phyloP scores from a whole-genome alignment of 1,140 invertebrate species.

The Cherax quadricarinatus region DNA sequence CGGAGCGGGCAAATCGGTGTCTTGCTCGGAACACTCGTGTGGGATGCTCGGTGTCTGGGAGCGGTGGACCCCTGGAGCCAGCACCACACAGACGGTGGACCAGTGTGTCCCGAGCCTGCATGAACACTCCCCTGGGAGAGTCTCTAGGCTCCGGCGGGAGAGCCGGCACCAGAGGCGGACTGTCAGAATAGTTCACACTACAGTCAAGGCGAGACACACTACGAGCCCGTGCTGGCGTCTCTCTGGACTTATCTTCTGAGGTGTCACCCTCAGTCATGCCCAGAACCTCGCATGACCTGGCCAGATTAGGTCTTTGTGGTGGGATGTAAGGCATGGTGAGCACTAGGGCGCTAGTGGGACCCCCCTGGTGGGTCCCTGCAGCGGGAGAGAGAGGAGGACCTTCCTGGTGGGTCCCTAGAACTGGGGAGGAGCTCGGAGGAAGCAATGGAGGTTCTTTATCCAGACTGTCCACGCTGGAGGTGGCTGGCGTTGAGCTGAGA shows the following conservation, averaged over 20 bases:
- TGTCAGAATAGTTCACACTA: constrained; percentile 69
- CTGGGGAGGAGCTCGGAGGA: background rate
- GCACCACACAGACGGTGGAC: constrained; percentile 59
- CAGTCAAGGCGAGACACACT: constrained; percentile 68
- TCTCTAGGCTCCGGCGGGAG: constrained; percentile 8
- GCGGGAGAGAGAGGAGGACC: background rate
- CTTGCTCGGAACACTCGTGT: constrained; percentile 53
- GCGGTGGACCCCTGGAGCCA: constrained; percentile 49
- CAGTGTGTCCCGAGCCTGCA: constrained; percentile 62
- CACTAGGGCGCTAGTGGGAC: constrained; percentile 7
- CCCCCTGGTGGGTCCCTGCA: background rate
- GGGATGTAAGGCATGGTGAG: constrained; percentile 17
- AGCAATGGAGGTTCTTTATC: constrained; percentile 21
- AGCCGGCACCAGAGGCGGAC: constrained; percentile 53
- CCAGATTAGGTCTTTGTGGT: constrained; percentile 21
- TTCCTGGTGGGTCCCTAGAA: background rate
- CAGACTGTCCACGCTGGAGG: constrained; percentile 76
- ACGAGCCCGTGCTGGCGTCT: constrained; percentile 31
- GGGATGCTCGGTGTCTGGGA: constrained; percentile 68
- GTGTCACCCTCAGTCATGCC: constrained; percentile 31
- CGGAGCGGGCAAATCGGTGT: constrained; percentile 58
- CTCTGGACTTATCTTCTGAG: background rate
- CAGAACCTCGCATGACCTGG: constrained; percentile 57
- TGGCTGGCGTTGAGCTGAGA: constrained; percentile 80
- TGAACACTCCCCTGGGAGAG: constrained; percentile 63